These are phyloP conservation scores for Plagodis pulveraria DNA, from an alignment of 2,888 invertebrate genomes.

Conservation along the genomic window DNA sequence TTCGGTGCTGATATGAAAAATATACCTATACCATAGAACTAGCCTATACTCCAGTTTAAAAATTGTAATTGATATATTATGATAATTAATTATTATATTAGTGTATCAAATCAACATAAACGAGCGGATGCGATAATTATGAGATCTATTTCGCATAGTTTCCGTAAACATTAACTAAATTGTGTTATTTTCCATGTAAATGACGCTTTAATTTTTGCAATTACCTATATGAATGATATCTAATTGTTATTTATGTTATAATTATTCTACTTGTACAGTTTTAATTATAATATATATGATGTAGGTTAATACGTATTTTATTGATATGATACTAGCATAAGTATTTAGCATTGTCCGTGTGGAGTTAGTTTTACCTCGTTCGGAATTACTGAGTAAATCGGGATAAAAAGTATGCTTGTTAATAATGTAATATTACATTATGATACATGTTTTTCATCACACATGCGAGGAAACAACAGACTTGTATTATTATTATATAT, in stretches of 20 bases:
- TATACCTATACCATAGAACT: no score
- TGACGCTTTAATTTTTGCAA: conserved; percentile 20
- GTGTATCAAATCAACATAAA: conserved; percentile 27
- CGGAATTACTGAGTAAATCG: no score
- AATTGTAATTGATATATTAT: conserved; percentile 17
- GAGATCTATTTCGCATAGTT: conserved; percentile 36
- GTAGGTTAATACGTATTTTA: background rate
- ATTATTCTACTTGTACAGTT: background rate
- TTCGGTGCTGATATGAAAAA: background rate
- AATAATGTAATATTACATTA: no score
- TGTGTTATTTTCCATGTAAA: conserved; percentile 28
- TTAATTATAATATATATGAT: background rate
- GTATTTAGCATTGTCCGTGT: no score
- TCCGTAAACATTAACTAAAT: conserved; percentile 37
- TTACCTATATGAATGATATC: conserved; percentile 4
- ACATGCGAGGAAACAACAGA: no score
- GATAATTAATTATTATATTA: conserved; percentile 24
- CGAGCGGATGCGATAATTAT: conserved; percentile 37
- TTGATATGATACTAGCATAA: background rate
- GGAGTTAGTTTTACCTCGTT: no score
- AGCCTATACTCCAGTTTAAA: conserved; percentile 19
- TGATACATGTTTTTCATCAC: no score
- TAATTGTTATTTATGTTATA: conserved; percentile 14
- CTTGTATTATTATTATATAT: no score
- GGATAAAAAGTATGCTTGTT: no score